Evolutionary conservation across 1,140 invertebrate species (phyloP), one percentile per base, ranked within the genome.

Genomic region (Heliconius melpomene): DNA sequence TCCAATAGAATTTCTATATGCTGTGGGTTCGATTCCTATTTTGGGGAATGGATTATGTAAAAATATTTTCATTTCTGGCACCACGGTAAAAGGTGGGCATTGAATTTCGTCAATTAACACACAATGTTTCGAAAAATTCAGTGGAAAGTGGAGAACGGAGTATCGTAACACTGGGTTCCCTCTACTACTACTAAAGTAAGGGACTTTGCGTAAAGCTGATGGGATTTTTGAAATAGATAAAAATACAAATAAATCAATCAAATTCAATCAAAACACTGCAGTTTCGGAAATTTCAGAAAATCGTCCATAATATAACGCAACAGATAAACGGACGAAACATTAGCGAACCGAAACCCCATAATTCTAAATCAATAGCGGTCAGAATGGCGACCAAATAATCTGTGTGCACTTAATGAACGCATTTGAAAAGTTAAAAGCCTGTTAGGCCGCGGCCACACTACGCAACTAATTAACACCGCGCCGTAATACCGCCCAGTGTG

Each of bases 391-490:
- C 84, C 86, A 91, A 90, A 92, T 91, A 90, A 91, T 90, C 85
- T 84, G 76, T 75, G 82, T 84, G 85, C 87, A 87, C 84, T 90
- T 91, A 93, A 91, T 92, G 89, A 90, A 87, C 84, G 87, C 89
- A 87, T 93, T 93, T 90, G 90, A 94, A 94, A 92, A 94, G 92
- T 93, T 93, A 92, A 90, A 93, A 91, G 90, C 90, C 81, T 82
- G 86, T 91, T 91, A 90, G 90, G 90, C 86, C 83, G 85, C 83
- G 85, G 71, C n/a, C 85, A 89, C 87, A 81, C 84, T 78, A 79
- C 70, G 75, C 86, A 83, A 89, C 91, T 90, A 93, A 94, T 94
- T 94, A 91, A 87, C 89, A 87, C 85, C 83, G 82, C 79, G 84
- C 85, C 76, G 83, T 90, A 90, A 91, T 91, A 77, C 88, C 87